Percentiles rank a stretch among this genome's conserved stretches.
Conservation (phyloP, 2,797 vertebrate genomes). For the Malacoctenus gilli region DNA sequence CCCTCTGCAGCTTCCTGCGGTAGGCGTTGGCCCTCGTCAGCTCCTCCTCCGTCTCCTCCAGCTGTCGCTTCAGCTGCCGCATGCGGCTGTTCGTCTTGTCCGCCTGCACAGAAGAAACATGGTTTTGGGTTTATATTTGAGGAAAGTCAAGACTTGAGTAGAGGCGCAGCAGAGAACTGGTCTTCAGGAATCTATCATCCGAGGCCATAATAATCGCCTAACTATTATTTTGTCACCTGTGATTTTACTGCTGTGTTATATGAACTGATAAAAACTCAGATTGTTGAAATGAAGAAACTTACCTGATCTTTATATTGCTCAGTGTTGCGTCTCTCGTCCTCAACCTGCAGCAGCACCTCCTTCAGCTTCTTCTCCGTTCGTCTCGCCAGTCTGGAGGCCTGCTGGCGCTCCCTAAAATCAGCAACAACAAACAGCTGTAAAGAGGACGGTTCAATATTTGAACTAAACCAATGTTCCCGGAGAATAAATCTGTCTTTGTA, state of each 20-base stretch:
- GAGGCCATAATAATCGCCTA: no score
- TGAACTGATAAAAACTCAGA: no score
- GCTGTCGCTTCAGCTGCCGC: constrained; percentile 94
- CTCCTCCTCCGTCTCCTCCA: constrained; percentile 97
- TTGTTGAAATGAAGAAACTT: no score
- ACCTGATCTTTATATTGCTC: constrained; percentile 96
- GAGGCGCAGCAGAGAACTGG: no score
- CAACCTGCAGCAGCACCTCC: constrained; percentile 90
- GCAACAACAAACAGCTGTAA: not conserved
- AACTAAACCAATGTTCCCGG: no score
- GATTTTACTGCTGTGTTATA: no score
- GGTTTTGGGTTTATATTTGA: no score
- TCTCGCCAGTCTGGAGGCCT: constrained; percentile 85
- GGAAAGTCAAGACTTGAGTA: no score
- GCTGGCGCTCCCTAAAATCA: constrained; percentile 87
- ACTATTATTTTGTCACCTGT: no score
- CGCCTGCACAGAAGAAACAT: constrained; percentile 74
- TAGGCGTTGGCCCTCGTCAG: constrained; percentile 89
- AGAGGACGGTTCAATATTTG: no score
- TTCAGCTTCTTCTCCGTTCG: constrained; percentile 95
- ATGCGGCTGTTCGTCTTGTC: constrained; percentile 91
- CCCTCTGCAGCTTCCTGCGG: constrained; percentile 93
- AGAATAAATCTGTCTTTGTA: no score
- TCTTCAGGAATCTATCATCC: no score
- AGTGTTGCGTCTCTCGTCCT: constrained; percentile 90